Evolutionary conservation across 2,113 vertebrate genomes (phyloP).

Genomic region (Calypte anna): DNA sequence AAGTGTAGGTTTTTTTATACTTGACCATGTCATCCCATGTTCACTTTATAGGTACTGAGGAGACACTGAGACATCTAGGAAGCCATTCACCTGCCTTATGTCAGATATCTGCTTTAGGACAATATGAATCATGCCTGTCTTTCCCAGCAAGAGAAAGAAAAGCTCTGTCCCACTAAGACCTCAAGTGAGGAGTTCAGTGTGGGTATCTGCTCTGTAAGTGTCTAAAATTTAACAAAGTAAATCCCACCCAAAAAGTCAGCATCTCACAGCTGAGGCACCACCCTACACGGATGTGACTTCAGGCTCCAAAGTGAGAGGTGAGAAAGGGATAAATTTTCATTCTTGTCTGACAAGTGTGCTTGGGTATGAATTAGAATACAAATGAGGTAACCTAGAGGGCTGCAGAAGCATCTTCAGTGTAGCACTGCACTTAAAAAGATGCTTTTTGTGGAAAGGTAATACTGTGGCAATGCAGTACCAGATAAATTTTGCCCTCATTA

Average conservation of each 20-base stretch:
- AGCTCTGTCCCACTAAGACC: not conserved
- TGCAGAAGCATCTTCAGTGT: not conserved
- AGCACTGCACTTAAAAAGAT: not conserved
- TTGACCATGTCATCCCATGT: not conserved
- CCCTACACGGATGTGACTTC: not conserved
- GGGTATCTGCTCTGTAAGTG: not conserved
- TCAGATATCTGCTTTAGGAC: not conserved
- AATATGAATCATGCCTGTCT: not conserved
- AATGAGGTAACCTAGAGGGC: not conserved
- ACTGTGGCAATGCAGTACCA: not conserved
- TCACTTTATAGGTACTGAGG: not conserved
- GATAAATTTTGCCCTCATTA: not conserved
- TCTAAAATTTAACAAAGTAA: not conserved
- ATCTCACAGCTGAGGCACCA: not conserved
- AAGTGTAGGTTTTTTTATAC: not conserved
- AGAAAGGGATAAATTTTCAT: not conserved
- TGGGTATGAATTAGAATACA: not conserved
- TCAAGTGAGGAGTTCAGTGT: not conserved
- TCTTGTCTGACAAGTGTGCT: not conserved
- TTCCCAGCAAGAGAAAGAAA: not conserved
- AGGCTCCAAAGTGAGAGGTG: not conserved
- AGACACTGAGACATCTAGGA: not conserved
- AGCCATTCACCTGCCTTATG: not conserved
- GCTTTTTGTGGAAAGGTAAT: not conserved
- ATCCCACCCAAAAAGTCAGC: not conserved